These are phyloP conservation scores for Cremastobaeus sp. DNA, from an alignment of 2,888 invertebrate species.

Conservation along the genomic window DNA sequence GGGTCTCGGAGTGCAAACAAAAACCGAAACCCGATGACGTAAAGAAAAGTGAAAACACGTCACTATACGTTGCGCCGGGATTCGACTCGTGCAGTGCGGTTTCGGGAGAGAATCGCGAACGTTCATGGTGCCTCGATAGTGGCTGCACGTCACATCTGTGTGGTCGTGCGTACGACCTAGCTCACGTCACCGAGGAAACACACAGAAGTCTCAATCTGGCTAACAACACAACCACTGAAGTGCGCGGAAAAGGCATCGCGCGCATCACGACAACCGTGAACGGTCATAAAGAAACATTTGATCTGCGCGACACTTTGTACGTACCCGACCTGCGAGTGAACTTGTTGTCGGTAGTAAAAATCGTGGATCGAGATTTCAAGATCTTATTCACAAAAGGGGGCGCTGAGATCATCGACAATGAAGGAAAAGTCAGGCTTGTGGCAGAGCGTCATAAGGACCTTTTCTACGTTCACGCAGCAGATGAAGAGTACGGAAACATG, in stretches of 20 bases:
- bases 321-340: constrained; percentile 25
- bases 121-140: constrained; percentile 33
- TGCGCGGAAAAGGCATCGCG: too few relatives aligned
- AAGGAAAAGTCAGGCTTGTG: neutral
- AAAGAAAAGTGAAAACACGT: neutral
- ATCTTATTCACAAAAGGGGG: constrained; percentile 2
- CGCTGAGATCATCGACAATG: constrained; percentile 8
- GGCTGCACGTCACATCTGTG: constrained; percentile 49
- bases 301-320: constrained; percentile 24
- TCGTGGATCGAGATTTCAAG: constrained; percentile 15
- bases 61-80: neutral
- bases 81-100: neutral
- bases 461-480: too few relatives aligned
- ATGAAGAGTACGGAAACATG: too few relatives aligned
- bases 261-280: too few relatives aligned
- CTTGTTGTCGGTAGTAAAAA: constrained; percentile 20
- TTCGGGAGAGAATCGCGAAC: neutral
- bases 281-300: too few relatives aligned
- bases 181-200: too few relatives aligned
- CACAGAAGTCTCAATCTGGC: too few relatives aligned
- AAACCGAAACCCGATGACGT: neutral
- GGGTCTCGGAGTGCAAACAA: neutral
- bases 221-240: too few relatives aligned
- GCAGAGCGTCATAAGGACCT: constrained; percentile 11
- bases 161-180: too few relatives aligned